Conservation (phyloP, 64 coral and sea anemone species). For the Hydrozoanthus tunicans region DNA sequence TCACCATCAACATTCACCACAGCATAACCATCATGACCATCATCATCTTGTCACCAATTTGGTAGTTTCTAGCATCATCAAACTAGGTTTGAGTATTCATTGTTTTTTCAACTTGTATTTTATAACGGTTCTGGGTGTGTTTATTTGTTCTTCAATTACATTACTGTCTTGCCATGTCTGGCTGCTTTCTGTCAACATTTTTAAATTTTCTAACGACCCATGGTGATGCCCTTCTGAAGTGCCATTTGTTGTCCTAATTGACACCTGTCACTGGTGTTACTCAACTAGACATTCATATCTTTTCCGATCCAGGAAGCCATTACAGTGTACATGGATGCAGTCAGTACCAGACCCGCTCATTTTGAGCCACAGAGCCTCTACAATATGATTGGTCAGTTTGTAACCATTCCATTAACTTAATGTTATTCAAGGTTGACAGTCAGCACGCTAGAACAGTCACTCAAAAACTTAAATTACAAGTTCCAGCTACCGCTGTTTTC, state of each 20-base stretch:
- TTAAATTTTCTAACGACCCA: not conserved
- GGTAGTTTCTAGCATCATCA: not conserved
- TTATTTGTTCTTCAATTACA: no score
- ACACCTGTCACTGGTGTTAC: not conserved
- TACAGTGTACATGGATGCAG: constrained; percentile 74
- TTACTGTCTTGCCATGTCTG: not conserved
- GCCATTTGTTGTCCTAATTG: not conserved
- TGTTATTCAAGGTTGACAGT: no score
- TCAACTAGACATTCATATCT: not conserved
- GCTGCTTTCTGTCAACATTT: not conserved
- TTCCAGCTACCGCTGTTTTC: no score
- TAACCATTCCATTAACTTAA: no score
- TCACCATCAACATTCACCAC: not conserved
- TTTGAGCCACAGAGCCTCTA: constrained; percentile 90
- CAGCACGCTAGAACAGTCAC: no score
- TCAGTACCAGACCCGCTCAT: constrained; percentile 71
- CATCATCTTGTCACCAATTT: not conserved
- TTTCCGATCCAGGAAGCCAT: constrained; percentile 62
- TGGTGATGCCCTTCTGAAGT: not conserved
- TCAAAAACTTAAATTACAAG: no score
- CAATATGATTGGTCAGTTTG: constrained; percentile 76
- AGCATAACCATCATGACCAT: not conserved
- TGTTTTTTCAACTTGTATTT: no score
- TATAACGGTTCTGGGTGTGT: no score
- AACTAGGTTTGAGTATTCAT: no score